Evolutionary conservation across 2,113 vertebrate species (phyloP), one percentile per base, ranked within the genome.

Genomic region (Poecilia latipinna): DNA sequence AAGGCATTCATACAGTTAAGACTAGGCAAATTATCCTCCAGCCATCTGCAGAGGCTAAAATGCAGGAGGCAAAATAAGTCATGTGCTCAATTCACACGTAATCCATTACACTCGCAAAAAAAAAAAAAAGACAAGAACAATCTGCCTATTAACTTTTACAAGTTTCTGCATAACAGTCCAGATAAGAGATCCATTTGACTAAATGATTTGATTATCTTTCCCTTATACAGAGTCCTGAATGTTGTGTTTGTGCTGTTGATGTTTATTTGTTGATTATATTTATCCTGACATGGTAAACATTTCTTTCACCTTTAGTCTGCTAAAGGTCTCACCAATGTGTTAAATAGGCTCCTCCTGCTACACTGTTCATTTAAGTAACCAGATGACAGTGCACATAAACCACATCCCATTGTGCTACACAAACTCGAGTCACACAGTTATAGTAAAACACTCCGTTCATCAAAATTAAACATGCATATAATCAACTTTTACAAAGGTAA

Each of bases 51-150:
- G 61, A 80, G 11, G 66, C 67, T 75, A 39, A 48, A 15, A 70
- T 13, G 32, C 33, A 67, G 28, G 74, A 48, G 70, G 60, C 33
- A 67, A 35, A 61, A 12, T 15, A 35, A 22, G 73, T 88, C 89
- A 91, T 89, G 89, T 86, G 90, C 57, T 84, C 68, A 72, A 66
- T 61, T 88, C 80, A 86, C 32, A 72, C 70, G 76, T 64, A 83
- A 78, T 86, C 35, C 81, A 88, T 90, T 90, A 86, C 19, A 72
- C 44, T 17, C 1, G 15, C 7, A 85, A 51, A 70, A 67, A 11
- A 85, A 51, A 70, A 67, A 11, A 37, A 57, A 48, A 70, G 70
- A 70, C 5, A 0, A 61, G 64, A 64, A 66, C 62, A 39, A 26
- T 8, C n/a, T 39, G 70, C 19, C 19, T 24, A 77, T 72, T 44